Conservation (phyloP, 2,797 vertebrate species). For the Gymnothorax reevesii region DNA sequence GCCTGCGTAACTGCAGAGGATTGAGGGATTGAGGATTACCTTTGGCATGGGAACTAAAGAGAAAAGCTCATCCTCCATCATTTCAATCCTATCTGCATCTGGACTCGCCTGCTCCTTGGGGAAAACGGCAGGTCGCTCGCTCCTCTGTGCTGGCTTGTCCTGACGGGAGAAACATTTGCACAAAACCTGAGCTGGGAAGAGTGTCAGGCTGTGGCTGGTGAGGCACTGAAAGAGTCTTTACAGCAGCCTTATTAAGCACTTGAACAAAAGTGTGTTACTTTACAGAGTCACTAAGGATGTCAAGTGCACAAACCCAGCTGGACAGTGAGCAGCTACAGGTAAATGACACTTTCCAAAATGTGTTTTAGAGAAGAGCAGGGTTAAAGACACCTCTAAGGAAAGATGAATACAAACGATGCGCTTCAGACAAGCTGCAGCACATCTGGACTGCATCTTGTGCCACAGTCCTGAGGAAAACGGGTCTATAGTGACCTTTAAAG, state of each 20-base stretch:
- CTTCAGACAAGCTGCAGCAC: conserved; percentile 18
- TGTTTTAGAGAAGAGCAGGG: background rate
- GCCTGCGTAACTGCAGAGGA: background rate
- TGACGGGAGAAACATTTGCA: background rate
- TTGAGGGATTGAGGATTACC: conserved; percentile 35
- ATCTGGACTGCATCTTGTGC: conserved; percentile 31
- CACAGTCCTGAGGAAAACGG: conserved; percentile 26
- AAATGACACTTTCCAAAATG: background rate
- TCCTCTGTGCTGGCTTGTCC: conserved; percentile 16
- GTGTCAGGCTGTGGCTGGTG: background rate
- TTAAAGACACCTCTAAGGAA: background rate
- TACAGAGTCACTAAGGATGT: background rate
- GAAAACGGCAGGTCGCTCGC: background rate
- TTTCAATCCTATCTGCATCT: conserved; percentile 35
- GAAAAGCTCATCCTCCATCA: conserved; percentile 55
- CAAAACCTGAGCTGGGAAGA: background rate
- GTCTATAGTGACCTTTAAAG: conserved; percentile 43
- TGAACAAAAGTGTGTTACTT: background rate
- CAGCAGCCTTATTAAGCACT: background rate
- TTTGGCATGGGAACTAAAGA: conserved; percentile 53
- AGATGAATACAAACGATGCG: background rate
- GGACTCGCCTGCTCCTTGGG: background rate
- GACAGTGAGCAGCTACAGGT: background rate
- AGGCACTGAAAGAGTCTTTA: background rate
- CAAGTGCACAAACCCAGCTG: background rate